Conservation (phyloP, 2,113 vertebrate genomes). For the Anser cygnoides region DNA sequence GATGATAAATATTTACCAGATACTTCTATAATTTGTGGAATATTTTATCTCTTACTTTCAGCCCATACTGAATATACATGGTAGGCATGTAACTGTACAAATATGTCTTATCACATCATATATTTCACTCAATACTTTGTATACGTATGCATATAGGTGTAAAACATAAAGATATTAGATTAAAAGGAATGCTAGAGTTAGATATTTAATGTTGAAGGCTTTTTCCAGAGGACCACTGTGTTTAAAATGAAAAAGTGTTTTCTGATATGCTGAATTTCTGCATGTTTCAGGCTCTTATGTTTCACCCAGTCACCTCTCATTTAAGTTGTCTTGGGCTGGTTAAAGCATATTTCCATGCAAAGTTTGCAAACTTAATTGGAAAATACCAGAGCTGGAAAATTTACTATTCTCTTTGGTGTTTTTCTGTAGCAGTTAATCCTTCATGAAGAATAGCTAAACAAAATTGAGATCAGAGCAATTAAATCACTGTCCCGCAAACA, state of each 20-base stretch:
- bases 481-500: slow-evolving; percentile 51
- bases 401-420: background rate
- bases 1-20: background rate
- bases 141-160: background rate
- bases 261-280: background rate
- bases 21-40: background rate
- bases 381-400: background rate
- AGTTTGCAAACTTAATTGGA: background rate
- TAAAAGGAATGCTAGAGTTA: background rate
- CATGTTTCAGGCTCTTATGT: background rate
- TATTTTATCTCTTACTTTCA: background rate
- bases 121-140: background rate
- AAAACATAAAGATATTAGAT: background rate
- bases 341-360: background rate
- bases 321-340: background rate
- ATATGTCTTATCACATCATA: background rate
- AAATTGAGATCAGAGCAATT: background rate
- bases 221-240: background rate
- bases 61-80: background rate
- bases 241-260: background rate
- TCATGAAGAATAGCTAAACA: background rate
- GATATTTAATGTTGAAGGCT: background rate
- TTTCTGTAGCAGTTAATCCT: background rate
- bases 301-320: background rate
- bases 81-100: background rate